These are phyloP conservation scores for Caenorhabditis wallacei DNA, from an alignment of 2,888 invertebrate genomes.

Conservation along the genomic window DNA sequence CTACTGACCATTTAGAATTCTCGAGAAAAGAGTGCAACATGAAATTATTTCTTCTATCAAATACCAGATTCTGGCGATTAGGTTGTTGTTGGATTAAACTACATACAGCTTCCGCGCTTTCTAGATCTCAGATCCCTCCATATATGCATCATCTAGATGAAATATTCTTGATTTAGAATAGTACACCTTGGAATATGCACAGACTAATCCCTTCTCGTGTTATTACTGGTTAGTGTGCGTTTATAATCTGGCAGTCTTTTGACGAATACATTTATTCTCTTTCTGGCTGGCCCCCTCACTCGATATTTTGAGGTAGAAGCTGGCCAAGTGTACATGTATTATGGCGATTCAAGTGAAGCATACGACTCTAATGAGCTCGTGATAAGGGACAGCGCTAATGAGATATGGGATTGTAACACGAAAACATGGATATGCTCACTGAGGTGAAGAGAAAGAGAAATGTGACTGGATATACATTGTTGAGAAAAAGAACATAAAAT, in stretches of 20 bases:
- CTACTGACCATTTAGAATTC: no score
- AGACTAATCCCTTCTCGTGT: constrained; percentile 22
- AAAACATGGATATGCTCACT: neutral
- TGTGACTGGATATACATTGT: no score
- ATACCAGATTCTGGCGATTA: no score
- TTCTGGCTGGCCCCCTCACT: neutral
- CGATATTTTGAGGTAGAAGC: neutral
- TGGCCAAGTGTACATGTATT: neutral
- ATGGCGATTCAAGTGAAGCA: neutral
- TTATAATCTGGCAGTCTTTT: constrained; percentile 19
- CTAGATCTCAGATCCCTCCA: no score
- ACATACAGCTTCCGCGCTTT: no score
- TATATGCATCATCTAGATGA: neutral
- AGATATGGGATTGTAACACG: constrained; percentile 12
- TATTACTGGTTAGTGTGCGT: neutral
- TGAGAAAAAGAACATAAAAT: neutral
- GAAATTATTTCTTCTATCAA: no score
- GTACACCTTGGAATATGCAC: neutral
- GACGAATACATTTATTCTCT: neutral
- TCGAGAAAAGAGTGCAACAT: no score
- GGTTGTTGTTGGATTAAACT: no score
- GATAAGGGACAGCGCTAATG: constrained; percentile 25
- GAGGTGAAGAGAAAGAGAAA: neutral
- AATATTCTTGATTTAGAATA: constrained; percentile 8
- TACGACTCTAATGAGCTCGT: constrained; percentile 11